phyloP scores from a whole-genome alignment of 2,113 vertebrate species.

The Phaetusa simplex region DNA sequence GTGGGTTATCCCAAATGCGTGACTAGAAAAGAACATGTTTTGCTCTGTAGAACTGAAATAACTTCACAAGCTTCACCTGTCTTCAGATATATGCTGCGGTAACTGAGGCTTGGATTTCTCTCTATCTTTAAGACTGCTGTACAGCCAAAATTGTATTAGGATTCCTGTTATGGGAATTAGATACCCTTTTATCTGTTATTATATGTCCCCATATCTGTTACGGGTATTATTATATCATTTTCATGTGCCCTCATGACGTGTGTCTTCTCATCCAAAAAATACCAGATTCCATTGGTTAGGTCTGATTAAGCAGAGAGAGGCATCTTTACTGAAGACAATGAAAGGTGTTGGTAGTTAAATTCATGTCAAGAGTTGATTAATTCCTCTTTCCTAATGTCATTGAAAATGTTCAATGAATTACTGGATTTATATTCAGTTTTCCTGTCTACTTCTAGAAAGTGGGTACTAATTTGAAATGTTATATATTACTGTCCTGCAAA shows the following conservation, averaged over 20 bases:
- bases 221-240: not conserved
- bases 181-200: not conserved
- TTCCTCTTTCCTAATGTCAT: conserved; percentile 60
- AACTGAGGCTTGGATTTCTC: not conserved
- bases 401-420: conserved; percentile 69
- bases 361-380: conserved; percentile 63
- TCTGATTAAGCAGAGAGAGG: conserved; percentile 17
- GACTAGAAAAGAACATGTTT: not conserved
- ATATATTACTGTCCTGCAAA: conserved; percentile 25
- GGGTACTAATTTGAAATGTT: conserved; percentile 65
- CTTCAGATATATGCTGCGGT: not conserved
- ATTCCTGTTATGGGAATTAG: not conserved
- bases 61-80: not conserved
- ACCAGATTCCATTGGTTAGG: conserved; percentile 4
- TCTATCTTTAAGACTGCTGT: not conserved
- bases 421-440: conserved; percentile 35
- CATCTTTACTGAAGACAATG: conserved; percentile 41
- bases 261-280: not conserved
- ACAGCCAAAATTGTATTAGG: not conserved
- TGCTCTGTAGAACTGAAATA: not conserved
- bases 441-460: conserved; percentile 50
- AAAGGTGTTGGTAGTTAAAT: conserved; percentile 61
- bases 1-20: not conserved
- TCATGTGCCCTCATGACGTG: not conserved
- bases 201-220: not conserved